Base-by-base conservation (phyloP, 2,797 vertebrate species). In the Austrolebias charrua region DNA sequence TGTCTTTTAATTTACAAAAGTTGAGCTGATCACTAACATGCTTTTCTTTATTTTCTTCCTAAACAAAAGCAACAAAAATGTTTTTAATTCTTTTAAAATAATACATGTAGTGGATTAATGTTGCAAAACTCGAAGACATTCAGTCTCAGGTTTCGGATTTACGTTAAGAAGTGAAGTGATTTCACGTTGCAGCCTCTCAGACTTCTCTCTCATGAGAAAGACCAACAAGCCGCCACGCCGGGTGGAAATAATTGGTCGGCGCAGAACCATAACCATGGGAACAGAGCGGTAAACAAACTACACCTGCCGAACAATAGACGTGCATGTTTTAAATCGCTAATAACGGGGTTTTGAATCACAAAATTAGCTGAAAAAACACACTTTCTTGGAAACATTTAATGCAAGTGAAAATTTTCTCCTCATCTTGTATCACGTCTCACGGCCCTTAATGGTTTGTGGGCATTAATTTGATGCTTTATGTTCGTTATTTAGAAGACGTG, bases 201-300 rank as follows among this genome's bases (percentile, higher is more conserved):
- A 15, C 15, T 35, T 24, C 24, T 20, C 24, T 20, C 45, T 60
- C 20, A 40, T 59, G 45, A 28, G 20, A 60, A 43, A 61, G 48
- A 24, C 48, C 13, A 50, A 61, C 48, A 43, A 8, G 13, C n/a
- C 16, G 18, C 24, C 5, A 6, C 8, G 13, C 33, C 20, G 18
- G 19, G 18, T 20, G 46, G 59, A 61, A 51, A 42, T 50, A 12
- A 13, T 42, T n/a, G 28, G 35, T 9, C 2, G 38, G 14, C 7
- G 5, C 18, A 5, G 19, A n/a, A 38, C 29, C 20, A 20, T 42
- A 42, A 42, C 33, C 59, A 43, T 51, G 48, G 48, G 11, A 51
- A 61, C 48, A n/a, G 57, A 13, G 6, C 18, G 24, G 31, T 38
- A 60, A 60, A 60, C 47, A 50, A 42, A 40, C 46, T 15, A 8